phyloP scores from a whole-genome alignment of 2,113 vertebrate species.

The Micromys minutus region DNA sequence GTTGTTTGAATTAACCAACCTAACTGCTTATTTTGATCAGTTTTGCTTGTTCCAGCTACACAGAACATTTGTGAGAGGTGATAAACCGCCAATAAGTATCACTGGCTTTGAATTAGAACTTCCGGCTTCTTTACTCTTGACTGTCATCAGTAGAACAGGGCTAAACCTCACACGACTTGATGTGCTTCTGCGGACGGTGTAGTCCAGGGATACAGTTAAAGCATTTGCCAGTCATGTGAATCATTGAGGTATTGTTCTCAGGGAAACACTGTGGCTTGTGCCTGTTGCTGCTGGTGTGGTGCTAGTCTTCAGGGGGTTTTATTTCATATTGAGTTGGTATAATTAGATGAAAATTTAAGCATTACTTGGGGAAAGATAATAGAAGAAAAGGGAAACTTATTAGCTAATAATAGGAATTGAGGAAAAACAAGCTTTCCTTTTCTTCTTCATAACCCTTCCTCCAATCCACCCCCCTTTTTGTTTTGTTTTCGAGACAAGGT shows the following conservation, averaged over 20 bases:
- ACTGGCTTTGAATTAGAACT: neutral
- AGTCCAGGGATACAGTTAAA: neutral
- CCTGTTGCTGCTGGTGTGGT: neutral
- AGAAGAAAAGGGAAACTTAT: constrained; percentile 13
- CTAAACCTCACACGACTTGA: neutral
- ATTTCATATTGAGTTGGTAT: neutral
- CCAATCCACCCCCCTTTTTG: neutral
- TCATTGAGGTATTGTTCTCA: neutral
- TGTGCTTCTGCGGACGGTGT: neutral
- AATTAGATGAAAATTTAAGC: constrained; percentile 30
- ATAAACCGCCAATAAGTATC: neutral
- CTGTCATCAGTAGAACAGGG: neutral
- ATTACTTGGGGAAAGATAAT: constrained; percentile 1
- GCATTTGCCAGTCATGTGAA: neutral
- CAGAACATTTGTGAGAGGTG: neutral
- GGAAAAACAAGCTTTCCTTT: neutral
- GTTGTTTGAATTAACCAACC: neutral
- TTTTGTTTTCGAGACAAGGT: neutral
- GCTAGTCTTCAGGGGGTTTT: neutral
- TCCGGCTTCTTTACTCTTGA: neutral
- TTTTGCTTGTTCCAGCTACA: constrained; percentile 36
- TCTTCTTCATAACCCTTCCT: neutral
- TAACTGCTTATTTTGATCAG: neutral
- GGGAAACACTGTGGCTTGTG: neutral
- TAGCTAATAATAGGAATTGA: neutral